Base-by-base conservation (phyloP, 2,888 invertebrate genomes). In the Perithous albicinctus region DNA sequence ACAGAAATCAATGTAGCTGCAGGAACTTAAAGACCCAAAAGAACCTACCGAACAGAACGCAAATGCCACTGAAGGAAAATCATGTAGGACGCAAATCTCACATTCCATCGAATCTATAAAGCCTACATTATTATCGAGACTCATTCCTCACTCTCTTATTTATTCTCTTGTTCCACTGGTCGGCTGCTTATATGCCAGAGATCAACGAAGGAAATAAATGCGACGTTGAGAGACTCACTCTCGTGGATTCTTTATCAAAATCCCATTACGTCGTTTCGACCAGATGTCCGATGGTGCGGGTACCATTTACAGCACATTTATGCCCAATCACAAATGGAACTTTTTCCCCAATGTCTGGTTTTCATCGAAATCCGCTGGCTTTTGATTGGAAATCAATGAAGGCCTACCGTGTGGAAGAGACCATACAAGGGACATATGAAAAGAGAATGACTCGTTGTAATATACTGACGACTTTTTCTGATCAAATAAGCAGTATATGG, bases 201-300 rank as follows among this genome's bases (percentile, higher is more conserved):
- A n/a, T n/a, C n/a, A n/a, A 82, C 70, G 75, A 75, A 82, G 64
- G 72, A 78, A 69, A 59, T 41, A 59, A n/a, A n/a, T 12, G 66
- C 78, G 15, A 38, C 48, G 63, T 56, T 46, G 48, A n/a, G 63
- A 29, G 43, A 63, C 59, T 46, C 66, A 23, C 38, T 61, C 29
- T 35, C 26, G 8, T n/a, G 26, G n/a, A 35, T 23, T 56, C 69
- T 73, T 41, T 63, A 81, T 81, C 56, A 69, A 61, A 54, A 77
- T 51, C 23, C 72, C 41, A 43, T 74, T 78, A 73, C 26, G 67
- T 46, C 41, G 51, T 51, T 41, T 41, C 51, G 41, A 20, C 8
- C 15, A 2, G 35, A 38, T 29, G 48, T 38, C 38, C 41, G 29
- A 29, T 54, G 54, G 43, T 66, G 76, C 51, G 80, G 75, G 70